Evolutionary conservation across 92 coral and sea anemone genomes (phyloP).

Genomic region (Palythoa grandis): DNA sequence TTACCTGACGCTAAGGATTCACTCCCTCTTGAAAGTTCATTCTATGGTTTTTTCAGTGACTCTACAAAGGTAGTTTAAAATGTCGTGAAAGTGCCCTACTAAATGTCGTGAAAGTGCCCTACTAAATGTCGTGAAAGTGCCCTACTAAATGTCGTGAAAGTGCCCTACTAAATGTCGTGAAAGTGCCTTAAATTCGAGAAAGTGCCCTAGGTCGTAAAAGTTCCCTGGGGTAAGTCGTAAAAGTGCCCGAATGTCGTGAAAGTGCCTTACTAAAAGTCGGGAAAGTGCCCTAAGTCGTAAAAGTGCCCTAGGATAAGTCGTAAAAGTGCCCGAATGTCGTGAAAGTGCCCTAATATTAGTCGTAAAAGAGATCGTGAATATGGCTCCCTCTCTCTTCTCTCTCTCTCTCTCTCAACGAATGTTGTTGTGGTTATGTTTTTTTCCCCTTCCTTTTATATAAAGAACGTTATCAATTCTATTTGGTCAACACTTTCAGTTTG

Average conservation of each 20-base stretch:
- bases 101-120: neutral
- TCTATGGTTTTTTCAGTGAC: neutral
- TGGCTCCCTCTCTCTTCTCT: constrained; percentile 3
- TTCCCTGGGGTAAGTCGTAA: neutral
- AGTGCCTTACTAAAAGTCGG: neutral
- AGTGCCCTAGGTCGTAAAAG: neutral
- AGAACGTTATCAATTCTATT: too few species aligned
- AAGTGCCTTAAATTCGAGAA: neutral
- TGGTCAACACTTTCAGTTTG: too few species aligned
- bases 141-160: constrained; percentile 7
- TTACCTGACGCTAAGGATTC: neutral
- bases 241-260: neutral
- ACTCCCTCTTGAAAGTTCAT: neutral
- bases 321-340: too few species aligned
- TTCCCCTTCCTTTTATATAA: neutral
- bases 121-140: neutral
- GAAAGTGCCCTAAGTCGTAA: constrained; percentile 10
- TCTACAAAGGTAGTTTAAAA: neutral
- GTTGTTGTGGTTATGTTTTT: neutral
- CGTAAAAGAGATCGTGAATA: constrained; percentile 9
- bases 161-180: neutral
- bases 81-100: constrained; percentile 1
- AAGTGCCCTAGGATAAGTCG: neutral
- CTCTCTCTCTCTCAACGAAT: neutral
- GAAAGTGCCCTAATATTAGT: neutral